A percentile compares a stretch with the other conserved stretches of the same genome.
Evolutionary conservation across 2,888 invertebrate species (phyloP).

Genomic region (Dendrolimus houi): DNA sequence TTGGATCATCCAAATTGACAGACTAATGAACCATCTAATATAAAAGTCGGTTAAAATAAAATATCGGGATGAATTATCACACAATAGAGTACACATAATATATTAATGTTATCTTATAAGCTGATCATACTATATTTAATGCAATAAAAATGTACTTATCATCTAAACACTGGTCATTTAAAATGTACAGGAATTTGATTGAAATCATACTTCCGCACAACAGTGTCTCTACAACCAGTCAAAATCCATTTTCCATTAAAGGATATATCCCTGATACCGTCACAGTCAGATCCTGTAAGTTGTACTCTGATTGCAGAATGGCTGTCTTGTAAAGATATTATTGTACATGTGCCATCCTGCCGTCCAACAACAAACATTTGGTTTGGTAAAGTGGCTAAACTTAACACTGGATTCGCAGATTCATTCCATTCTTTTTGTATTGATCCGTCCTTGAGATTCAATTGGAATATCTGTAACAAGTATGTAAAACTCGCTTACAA

Average conservation of each 20-base stretch:
- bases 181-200: slow-evolving; percentile 66
- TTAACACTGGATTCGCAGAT: slow-evolving; percentile 74
- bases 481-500: neutral
- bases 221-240: slow-evolving; percentile 79
- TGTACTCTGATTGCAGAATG: slow-evolving; percentile 53
- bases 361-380: slow-evolving; percentile 74
- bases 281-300: slow-evolving; percentile 83
- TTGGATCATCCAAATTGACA: too few species aligned
- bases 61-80: too few species aligned
- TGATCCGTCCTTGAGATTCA: slow-evolving; percentile 42
- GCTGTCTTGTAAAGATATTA: slow-evolving; percentile 55
- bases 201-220: slow-evolving; percentile 78
- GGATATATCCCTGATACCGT: slow-evolving; percentile 79
- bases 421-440: slow-evolving; percentile 62
- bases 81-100: too few species aligned
- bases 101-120: too few species aligned
- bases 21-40: too few species aligned
- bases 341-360: slow-evolving; percentile 80
- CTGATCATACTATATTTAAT: too few species aligned
- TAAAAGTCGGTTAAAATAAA: too few species aligned
- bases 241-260: slow-evolving; percentile 78
- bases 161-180: slow-evolving; percentile 33
- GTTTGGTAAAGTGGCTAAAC: slow-evolving; percentile 59
- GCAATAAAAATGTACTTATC: too few species aligned
- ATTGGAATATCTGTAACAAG: slow-evolving; percentile 43